phyloP scores from a whole-genome alignment of 1,140 invertebrate genomes.

The Platorchestia sp. region DNA sequence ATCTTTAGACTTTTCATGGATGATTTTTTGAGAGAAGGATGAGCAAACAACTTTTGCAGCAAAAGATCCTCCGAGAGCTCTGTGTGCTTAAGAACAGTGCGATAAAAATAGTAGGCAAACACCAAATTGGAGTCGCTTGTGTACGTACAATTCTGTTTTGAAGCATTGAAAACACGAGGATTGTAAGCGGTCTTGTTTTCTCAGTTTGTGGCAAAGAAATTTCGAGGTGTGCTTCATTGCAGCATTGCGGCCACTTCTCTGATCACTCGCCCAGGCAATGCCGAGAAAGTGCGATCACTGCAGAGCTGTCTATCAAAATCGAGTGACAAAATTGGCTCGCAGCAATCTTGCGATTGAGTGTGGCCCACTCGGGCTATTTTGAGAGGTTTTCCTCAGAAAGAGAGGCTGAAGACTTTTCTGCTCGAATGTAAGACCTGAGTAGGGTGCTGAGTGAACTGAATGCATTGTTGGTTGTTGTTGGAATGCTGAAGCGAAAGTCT shows the following conservation, averaged over 20 bases:
- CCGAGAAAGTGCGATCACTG: slow-evolving; percentile 19
- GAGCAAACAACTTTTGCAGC: background rate
- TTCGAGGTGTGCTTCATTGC: background rate
- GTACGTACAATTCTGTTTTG: background rate
- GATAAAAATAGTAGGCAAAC: no score
- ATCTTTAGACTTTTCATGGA: background rate
- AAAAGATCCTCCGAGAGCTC: no score
- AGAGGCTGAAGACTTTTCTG: background rate
- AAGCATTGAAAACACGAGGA: background rate
- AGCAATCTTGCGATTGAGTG: slow-evolving; percentile 12
- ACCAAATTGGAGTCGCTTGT: background rate
- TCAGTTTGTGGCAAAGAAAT: background rate
- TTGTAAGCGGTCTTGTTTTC: background rate
- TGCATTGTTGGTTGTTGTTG: background rate
- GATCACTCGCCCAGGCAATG: background rate
- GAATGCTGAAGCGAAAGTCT: background rate
- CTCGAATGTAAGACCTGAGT: background rate
- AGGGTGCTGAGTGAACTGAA: background rate
- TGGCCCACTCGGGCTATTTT: background rate
- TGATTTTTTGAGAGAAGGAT: background rate
- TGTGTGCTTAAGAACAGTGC: no score
- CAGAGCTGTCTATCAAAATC: slow-evolving; percentile 23
- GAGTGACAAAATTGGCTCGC: background rate
- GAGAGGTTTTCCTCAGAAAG: background rate
- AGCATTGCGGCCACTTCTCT: background rate